phyloP scores from a whole-genome alignment of 2,113 vertebrate species.

The Rhadina sibilatrix region DNA sequence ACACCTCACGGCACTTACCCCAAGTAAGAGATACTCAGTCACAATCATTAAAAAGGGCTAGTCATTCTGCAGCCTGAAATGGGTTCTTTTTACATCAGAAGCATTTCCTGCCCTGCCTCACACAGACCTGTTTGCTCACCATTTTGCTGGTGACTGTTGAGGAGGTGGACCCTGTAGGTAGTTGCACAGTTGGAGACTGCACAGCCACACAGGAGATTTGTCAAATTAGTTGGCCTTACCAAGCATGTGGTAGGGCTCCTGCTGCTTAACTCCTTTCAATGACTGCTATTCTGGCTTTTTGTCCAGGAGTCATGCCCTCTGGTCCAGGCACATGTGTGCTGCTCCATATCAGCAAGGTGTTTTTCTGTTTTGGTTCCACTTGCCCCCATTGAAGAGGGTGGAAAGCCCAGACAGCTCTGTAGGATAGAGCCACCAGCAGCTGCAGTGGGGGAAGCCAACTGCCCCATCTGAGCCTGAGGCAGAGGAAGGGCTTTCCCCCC shows the following conservation, averaged over 20 bases:
- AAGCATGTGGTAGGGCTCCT: background rate
- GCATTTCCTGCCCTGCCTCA: accelerated
- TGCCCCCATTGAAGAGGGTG: background rate
- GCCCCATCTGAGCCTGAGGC: accelerated
- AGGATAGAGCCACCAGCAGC: background rate
- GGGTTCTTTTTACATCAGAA: background rate
- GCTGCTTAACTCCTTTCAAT: background rate
- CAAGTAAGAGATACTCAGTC: background rate
- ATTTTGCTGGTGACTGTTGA: accelerated
- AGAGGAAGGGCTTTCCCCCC: background rate
- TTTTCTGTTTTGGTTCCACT: background rate
- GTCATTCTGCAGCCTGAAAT: background rate
- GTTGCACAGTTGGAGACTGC: accelerated
- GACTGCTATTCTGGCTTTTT: background rate
- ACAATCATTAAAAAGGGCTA: background rate
- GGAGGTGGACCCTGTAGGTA: background rate
- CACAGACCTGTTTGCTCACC: accelerated
- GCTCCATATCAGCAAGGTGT: accelerated
- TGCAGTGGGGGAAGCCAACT: accelerated
- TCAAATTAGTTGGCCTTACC: background rate
- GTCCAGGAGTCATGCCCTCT: accelerated
- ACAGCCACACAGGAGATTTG: background rate
- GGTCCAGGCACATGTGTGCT: background rate
- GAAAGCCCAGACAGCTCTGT: background rate
- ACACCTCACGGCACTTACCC: accelerated